phyloP scores from a whole-genome alignment of 2,888 invertebrate species.

The Pomacea canaliculata region DNA sequence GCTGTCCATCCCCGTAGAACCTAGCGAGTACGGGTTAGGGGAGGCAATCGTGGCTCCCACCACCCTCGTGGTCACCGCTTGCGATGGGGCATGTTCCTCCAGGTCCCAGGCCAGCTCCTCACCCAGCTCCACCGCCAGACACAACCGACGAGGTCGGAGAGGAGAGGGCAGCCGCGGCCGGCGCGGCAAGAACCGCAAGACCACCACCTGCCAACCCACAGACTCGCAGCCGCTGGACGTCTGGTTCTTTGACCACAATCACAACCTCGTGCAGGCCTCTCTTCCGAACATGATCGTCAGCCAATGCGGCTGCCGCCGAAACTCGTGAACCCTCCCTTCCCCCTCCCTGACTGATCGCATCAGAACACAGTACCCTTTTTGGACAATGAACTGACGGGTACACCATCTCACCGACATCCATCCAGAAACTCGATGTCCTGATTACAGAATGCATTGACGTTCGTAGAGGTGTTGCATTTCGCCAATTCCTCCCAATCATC shows the following conservation, averaged over 20 bases:
- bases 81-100: constrained; percentile 19
- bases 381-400: too few relatives aligned
- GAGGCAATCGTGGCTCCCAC: constrained; percentile 25
- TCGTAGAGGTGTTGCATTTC: too few relatives aligned
- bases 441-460: too few relatives aligned
- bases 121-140: not conserved
- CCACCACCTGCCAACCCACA: constrained; percentile 9
- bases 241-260: constrained; percentile 25
- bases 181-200: not conserved
- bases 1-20: constrained; percentile 19
- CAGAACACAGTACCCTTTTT: too few relatives aligned
- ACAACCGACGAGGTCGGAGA: not conserved
- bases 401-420: too few relatives aligned
- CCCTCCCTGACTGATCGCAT: too few relatives aligned
- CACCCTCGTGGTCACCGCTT: constrained; percentile 16
- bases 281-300: constrained; percentile 21
- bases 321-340: not conserved
- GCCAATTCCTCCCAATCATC: too few relatives aligned
- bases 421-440: too few relatives aligned
- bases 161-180: not conserved
- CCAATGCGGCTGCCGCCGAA: constrained; percentile 16
- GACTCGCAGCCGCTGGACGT: constrained; percentile 16
- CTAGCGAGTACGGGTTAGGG: constrained; percentile 18
- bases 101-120: not conserved
- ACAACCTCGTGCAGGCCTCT: constrained; percentile 15